Percentiles rank a stretch among this genome's conserved stretches.
Conservation (phyloP, 2,113 vertebrate genomes). For the Peucedramus taeniatus region DNA sequence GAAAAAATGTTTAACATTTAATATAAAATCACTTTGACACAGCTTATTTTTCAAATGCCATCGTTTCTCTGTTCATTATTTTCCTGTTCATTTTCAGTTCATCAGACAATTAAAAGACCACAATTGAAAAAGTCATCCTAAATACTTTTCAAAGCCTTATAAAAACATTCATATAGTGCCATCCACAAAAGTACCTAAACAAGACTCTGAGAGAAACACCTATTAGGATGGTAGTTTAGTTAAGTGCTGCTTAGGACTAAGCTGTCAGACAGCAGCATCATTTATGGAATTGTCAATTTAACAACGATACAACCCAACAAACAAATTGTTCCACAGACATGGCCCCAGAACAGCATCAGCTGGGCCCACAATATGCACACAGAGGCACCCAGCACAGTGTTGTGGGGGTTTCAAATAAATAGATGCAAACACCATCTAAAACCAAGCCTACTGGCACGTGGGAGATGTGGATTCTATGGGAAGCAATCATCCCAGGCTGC, state of each 20-base stretch:
- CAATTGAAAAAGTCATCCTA: background rate
- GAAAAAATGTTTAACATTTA: background rate
- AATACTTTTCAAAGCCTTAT: background rate
- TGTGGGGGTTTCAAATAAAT: background rate
- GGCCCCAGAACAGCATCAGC: background rate
- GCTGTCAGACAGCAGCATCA: background rate
- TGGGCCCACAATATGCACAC: background rate
- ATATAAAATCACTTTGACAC: background rate
- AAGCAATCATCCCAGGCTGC: background rate
- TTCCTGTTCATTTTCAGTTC: background rate
- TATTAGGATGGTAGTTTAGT: background rate
- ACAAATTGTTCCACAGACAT: background rate
- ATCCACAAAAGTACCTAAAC: conserved; percentile 12
- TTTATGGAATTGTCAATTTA: background rate
- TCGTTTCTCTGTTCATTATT: background rate
- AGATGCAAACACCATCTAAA: background rate
- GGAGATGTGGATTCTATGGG: background rate
- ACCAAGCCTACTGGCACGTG: background rate
- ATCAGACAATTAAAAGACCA: background rate
- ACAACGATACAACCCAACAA: background rate
- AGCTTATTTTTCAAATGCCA: conserved; percentile 4
- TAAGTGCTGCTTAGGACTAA: background rate
- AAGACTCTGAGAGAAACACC: background rate
- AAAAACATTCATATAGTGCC: conserved; percentile 24
- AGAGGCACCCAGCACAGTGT: background rate